Conservation (phyloP, 2,797 vertebrate genomes). For the Enteromius mattozi region DNA sequence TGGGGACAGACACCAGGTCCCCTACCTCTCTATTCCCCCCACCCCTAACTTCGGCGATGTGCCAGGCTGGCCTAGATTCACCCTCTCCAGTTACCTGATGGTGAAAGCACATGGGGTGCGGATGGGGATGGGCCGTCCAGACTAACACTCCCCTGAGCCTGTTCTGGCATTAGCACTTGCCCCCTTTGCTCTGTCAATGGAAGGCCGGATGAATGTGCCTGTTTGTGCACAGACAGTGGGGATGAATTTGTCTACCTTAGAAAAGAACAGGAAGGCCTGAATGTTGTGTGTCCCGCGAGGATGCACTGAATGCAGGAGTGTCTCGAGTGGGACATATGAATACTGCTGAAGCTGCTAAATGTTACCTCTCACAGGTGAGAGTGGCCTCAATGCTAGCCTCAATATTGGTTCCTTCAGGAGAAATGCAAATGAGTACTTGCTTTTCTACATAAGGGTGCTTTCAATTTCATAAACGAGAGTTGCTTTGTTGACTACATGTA, state of each 20-base stretch:
- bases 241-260: conserved; percentile 81
- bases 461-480: conserved; percentile 3
- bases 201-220: conserved; percentile 77
- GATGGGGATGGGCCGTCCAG: conserved; percentile 80
- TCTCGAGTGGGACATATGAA: conserved; percentile 59
- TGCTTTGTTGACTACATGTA: background rate
- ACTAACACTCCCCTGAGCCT: conserved; percentile 79
- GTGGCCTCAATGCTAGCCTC: conserved; percentile 58
- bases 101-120: conserved; percentile 73
- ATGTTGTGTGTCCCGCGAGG: conserved; percentile 62
- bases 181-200: conserved; percentile 75
- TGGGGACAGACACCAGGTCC: conserved; percentile 70
- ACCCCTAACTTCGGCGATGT: conserved; percentile 63
- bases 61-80: conserved; percentile 72
- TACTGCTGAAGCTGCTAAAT: conserved; percentile 69
- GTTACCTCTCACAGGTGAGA: conserved; percentile 74
- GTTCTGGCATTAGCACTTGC: conserved; percentile 76
- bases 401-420: conserved; percentile 47
- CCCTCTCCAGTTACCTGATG: conserved; percentile 79
- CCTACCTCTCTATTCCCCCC: conserved; percentile 59
- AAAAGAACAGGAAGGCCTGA: conserved; percentile 74
- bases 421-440: conserved; percentile 24
- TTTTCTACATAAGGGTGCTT: background rate
- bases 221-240: conserved; percentile 79
- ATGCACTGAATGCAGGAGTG: conserved; percentile 51